Conservation (phyloP, 2,113 vertebrate genomes). For the Phylloscopus trochiloides region DNA sequence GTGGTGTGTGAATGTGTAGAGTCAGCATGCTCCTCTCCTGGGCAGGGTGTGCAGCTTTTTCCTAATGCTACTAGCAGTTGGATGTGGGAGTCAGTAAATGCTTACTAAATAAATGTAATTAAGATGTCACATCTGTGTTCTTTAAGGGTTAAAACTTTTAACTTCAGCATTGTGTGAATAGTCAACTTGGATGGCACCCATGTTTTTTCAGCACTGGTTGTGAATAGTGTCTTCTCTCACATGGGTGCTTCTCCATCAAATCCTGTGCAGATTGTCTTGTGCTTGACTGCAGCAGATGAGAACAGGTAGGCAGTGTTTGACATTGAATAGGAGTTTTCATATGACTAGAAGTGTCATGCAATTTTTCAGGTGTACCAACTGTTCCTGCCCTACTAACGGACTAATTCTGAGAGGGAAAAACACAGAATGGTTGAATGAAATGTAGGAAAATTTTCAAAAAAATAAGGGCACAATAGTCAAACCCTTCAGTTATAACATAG, state of each 20-base stretch:
- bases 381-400: neutral
- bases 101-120: neutral
- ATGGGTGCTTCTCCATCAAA: neutral
- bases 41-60: neutral
- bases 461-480: neutral
- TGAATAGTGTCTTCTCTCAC: neutral
- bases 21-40: neutral
- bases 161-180: neutral
- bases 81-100: neutral
- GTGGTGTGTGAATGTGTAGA: neutral
- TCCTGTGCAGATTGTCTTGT: neutral
- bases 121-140: neutral
- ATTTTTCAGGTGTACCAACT: neutral
- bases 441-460: neutral
- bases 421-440: neutral
- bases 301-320: neutral
- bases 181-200: neutral
- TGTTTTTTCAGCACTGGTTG: neutral
- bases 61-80: neutral
- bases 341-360: neutral
- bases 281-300: neutral
- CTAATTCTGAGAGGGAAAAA: neutral
- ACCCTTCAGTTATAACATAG: neutral
- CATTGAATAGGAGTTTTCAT: neutral
- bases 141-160: neutral